Evolutionary conservation across 2,113 vertebrate genomes (phyloP).

Genomic region (Chionodraco myersi): DNA sequence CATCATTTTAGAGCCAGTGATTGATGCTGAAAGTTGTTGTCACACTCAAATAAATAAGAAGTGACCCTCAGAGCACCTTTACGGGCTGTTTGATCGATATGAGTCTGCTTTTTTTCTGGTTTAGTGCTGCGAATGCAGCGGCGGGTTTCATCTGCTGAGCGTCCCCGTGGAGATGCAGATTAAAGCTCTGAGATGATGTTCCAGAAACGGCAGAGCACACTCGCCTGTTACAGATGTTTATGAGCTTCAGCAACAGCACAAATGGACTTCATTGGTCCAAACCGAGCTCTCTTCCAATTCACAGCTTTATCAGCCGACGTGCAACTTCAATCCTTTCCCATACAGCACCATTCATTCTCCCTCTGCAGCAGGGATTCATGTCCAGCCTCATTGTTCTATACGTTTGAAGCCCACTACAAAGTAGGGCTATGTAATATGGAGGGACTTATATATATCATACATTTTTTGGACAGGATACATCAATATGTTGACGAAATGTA

Average conservation of each 20-base stretch:
- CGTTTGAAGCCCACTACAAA: constrained; percentile 8
- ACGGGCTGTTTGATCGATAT: constrained; percentile 1
- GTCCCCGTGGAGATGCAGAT: constrained; percentile 45
- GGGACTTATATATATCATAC: too few species aligned
- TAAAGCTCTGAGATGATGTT: constrained; percentile 46
- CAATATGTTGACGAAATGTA: too few species aligned
- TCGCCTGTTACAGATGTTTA: constrained; percentile 38
- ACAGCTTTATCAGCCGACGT: constrained; percentile 6
- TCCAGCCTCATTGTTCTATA: neutral
- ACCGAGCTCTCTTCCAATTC: constrained; percentile 20
- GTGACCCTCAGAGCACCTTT: constrained; percentile 10
- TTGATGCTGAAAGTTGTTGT: constrained; percentile 39
- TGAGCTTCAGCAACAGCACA: constrained; percentile 21
- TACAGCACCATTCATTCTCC: constrained; percentile 15
- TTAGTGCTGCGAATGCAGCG: constrained; percentile 22
- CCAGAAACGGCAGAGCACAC: neutral
- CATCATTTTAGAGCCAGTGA: constrained; percentile 27
- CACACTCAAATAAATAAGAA: constrained; percentile 32
- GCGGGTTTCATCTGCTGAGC: constrained; percentile 37
- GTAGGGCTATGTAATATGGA: too few species aligned
- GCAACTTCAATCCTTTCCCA: constrained; percentile 1
- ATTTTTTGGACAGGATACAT: too few species aligned
- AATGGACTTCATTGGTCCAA: constrained; percentile 21
- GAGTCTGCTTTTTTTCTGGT: neutral
- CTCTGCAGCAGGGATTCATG: constrained; percentile 22